phyloP scores from a whole-genome alignment of 1,140 invertebrate species.

The Conus ventricosus region DNA sequence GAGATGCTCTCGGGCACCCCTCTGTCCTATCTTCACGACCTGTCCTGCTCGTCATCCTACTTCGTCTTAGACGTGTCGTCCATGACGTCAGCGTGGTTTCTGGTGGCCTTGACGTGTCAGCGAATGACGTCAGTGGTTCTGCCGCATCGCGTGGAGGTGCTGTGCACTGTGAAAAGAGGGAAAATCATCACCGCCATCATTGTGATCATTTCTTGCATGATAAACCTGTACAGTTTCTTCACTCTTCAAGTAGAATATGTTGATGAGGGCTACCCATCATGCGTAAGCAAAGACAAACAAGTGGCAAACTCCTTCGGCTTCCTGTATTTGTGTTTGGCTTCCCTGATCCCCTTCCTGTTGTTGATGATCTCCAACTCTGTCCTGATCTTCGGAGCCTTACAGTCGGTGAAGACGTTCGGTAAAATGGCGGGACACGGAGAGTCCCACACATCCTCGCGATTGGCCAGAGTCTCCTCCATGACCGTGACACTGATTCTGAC shows the following conservation, averaged over 20 bases:
- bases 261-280: not conserved
- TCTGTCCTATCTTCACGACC: not conserved
- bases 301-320: not conserved
- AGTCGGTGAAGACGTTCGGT: not conserved
- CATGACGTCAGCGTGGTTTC: conserved; percentile 15
- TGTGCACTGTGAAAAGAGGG: not conserved
- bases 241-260: not conserved
- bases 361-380: not conserved
- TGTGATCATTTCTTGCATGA: not conserved
- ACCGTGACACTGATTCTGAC: not conserved
- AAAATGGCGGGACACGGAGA: not conserved
- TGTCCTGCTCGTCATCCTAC: not conserved
- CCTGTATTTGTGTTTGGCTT: not conserved
- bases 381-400: not conserved
- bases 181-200: not conserved
- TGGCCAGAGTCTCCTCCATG: not conserved
- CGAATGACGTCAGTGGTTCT: conserved; percentile 1
- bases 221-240: not conserved
- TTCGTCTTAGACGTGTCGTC: not conserved
- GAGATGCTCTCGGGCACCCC: too few species aligned
- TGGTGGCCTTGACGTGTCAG: conserved; percentile 11
- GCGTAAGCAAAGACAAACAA: not conserved
- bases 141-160: not conserved
- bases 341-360: not conserved
- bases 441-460: not conserved